Evolutionary conservation across 2,113 vertebrate species (phyloP), one percentile per base, ranked within the genome.

Genomic region (Microcebus lehilahytsara): DNA sequence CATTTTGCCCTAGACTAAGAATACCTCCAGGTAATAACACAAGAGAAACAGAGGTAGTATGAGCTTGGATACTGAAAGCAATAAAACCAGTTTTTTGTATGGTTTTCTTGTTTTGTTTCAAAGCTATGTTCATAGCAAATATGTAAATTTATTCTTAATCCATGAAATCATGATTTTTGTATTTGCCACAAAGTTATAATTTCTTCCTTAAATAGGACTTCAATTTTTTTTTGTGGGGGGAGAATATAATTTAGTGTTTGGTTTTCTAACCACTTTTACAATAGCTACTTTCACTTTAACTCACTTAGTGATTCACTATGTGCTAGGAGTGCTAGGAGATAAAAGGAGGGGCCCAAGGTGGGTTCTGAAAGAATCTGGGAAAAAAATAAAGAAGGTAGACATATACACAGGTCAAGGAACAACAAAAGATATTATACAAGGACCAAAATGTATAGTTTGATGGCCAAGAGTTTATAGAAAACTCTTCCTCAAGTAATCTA

Each of bases 81-180:
- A 92, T 40, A 58, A 89, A 80, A 58, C 22, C 19, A 78, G 10
- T 34, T 46, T n/a, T 74, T 34, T 40, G 23, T 19, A 19, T 3
- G 30, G 13, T 53, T 92, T 27, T 64, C 10, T 90, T 46, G 10
- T 51, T 96, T 86, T 78, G 49, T 90, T 97, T 91, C 79, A 89
- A 91, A 95, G 46, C 19, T 34, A 78, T 37, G 4, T 60, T 51
- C 62, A 20, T 3, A 64, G 40, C 30, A 95, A 69, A 14, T 49
- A 34, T 17, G 37, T 46, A 78, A 25, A 23, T 60, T 30, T 90
- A 85, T 66, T 81, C 66, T 32, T 72, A 80, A 62, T 64, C 42
- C 10, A 42, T 22, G 6, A 93, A 85, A 79, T 69, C 30, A 16
- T 25, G 37, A 72, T 85, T 91, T 58, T 79, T 69, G 7, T 10